Base-by-base conservation (phyloP, 2,888 invertebrate genomes). In the Tipula unca region DNA sequence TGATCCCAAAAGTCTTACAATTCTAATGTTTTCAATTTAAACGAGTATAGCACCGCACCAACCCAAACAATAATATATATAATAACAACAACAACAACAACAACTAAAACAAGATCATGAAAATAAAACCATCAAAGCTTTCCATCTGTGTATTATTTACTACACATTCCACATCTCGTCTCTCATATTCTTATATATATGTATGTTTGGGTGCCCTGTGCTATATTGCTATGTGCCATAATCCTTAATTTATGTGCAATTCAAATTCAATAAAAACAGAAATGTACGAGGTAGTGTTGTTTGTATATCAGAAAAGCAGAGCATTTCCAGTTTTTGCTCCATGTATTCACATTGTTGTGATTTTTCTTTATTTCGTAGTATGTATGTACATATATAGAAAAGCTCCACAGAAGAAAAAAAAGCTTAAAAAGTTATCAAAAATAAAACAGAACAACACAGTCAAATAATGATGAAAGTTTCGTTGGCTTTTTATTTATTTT, bases 341-440 rank as follows among this genome's bases (percentile, higher is more conserved):
- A 48, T n/a, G n/a, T 69, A 25, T 25, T 4, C 17, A 48, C 17
- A 48, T 48, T 48, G 20, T 48, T 48, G 6, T 17, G 48, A 48
- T 48, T 48, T 48, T 17, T 17, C 8, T 48, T 39, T 17, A 48
- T 69, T 69, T 69, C 69, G 25, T 69, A 20, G 42, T 42, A 42
- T 42, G 35, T 3, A n/a, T n/a, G n/a, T n/a, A n/a, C 13, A 39
- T n/a, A 17, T 48, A 48, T n/a, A 48, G 25, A 25, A 69, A 69
- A 69, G 69, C 69, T 69, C 10, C 69, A 69, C n/a, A n/a, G n/a
- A n/a, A n/a, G n/a, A n/a, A n/a, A n/a, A 69, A 69, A 69, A 25
- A 69, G 69, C 69, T 69, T 69, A 69, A 69, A 69, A 69, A 69
- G 69, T 69, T 69, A 69, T 69, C 69, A 69, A 69, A 69, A 69